A percentile compares a stretch with the other conserved stretches of the same genome.
These are phyloP conservation scores for Lerema accius DNA, from an alignment of 1,140 invertebrate genomes.

Conservation along the genomic window DNA sequence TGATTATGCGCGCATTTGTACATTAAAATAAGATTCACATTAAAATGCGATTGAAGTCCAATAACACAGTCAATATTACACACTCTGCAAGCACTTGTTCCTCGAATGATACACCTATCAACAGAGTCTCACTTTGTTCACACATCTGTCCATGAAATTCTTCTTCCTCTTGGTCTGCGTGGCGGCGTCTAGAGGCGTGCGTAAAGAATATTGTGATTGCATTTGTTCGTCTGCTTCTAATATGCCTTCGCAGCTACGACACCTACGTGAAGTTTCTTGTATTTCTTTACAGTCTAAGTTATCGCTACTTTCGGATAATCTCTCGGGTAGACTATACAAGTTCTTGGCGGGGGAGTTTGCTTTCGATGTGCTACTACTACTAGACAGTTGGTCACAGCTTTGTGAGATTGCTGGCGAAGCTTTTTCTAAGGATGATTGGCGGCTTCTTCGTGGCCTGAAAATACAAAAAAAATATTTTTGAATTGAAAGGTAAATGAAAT, in stretches of 20 bases:
- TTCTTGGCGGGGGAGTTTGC: conserved; percentile 67
- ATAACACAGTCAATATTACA: conserved; percentile 68
- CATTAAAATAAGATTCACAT: conserved; percentile 77
- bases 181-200: conserved; percentile 69
- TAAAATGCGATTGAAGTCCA: conserved; percentile 70
- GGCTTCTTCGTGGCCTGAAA: conserved; percentile 74
- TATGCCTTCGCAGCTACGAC: conserved; percentile 76
- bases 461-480: too few species aligned
- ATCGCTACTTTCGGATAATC: conserved; percentile 71
- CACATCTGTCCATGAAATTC: conserved; percentile 91
- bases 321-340: conserved; percentile 66
- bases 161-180: conserved; percentile 84
- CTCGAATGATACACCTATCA: conserved; percentile 57
- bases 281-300: conserved; percentile 57
- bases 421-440: conserved; percentile 70
- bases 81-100: conserved; percentile 64
- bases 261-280: conserved; percentile 60
- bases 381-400: conserved; percentile 86
- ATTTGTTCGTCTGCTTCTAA: conserved; percentile 69
- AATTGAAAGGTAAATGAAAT: too few species aligned
- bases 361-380: conserved; percentile 63
- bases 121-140: conserved; percentile 89
- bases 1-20: conserved; percentile 77
- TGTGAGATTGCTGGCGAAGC: conserved; percentile 71
- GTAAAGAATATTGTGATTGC: conserved; percentile 67